phyloP scores from a whole-genome alignment of 2,888 invertebrate genomes.

The Amblyjoppa proteus region DNA sequence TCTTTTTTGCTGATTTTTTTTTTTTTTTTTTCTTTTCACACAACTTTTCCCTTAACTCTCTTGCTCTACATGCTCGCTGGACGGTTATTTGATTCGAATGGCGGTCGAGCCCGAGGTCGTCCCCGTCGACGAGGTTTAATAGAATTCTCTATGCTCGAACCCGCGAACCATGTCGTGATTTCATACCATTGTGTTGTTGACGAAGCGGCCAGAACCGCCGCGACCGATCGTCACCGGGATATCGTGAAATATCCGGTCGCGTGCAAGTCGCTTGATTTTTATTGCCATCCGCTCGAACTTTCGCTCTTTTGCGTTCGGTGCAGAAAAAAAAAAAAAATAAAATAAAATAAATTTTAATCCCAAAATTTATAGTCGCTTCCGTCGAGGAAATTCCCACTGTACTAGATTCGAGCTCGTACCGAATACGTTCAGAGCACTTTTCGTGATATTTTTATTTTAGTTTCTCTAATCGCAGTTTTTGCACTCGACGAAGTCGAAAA shows the following conservation, averaged over 20 bases:
- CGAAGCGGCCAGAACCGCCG: conserved; percentile 24
- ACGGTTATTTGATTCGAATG: neutral
- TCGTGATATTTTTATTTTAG: conserved; percentile 14
- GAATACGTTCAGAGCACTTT: neutral
- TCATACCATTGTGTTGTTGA: conserved; percentile 29
- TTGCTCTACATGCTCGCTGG: neutral
- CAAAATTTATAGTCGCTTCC: neutral
- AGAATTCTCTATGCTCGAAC: conserved; percentile 22
- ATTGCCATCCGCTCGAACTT: conserved; percentile 20
- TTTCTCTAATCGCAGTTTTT: neutral
- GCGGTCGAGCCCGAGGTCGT: neutral
- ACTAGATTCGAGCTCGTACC: too few species aligned
- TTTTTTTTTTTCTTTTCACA: neutral
- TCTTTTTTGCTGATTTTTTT: neutral
- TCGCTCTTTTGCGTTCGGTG: conserved; percentile 9
- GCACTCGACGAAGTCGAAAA: conserved; percentile 9
- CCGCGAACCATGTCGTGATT: conserved; percentile 57
- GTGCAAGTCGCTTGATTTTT: conserved; percentile 4
- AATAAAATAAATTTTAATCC: neutral
- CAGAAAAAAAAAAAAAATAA: neutral
- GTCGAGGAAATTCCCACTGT: neutral
- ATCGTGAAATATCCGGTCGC: conserved; percentile 56
- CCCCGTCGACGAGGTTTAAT: neutral
- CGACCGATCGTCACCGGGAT: conserved; percentile 48
- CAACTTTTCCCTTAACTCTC: neutral